Conservation (phyloP, 2,113 vertebrate genomes). For the Anhinga rufa region DNA sequence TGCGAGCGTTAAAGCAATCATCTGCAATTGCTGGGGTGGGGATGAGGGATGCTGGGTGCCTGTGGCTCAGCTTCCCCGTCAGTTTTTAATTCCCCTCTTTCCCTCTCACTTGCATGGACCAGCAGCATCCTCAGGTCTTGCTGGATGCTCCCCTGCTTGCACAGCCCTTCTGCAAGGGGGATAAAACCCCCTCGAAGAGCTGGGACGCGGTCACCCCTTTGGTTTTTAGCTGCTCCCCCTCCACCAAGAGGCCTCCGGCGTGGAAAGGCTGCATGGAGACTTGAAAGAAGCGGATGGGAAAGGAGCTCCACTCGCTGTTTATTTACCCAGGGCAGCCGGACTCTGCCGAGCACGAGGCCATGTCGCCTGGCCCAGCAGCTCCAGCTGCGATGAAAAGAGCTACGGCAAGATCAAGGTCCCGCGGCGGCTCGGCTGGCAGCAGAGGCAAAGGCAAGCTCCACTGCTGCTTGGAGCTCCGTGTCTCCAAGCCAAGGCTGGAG, state of each 20-base stretch:
- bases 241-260: neutral
- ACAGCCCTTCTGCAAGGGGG: neutral
- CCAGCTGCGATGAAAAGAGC: neutral
- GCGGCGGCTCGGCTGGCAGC: neutral
- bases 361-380: neutral
- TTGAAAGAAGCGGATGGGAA: neutral
- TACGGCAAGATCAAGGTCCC: neutral
- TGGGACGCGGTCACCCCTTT: neutral
- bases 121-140: neutral
- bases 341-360: neutral
- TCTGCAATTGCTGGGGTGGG: neutral
- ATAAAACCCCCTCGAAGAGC: neutral
- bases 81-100: neutral
- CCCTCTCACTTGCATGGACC: neutral
- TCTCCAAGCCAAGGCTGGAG: neutral
- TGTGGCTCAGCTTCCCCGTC: neutral
- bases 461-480: neutral
- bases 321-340: neutral
- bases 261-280: neutral
- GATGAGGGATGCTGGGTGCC: neutral
- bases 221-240: neutral
- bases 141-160: neutral
- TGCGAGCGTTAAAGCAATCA: fast-evolving
- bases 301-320: neutral
- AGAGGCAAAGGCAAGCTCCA: neutral